phyloP scores from a whole-genome alignment of 1,140 invertebrate genomes.

The Bombyx mandarina region DNA sequence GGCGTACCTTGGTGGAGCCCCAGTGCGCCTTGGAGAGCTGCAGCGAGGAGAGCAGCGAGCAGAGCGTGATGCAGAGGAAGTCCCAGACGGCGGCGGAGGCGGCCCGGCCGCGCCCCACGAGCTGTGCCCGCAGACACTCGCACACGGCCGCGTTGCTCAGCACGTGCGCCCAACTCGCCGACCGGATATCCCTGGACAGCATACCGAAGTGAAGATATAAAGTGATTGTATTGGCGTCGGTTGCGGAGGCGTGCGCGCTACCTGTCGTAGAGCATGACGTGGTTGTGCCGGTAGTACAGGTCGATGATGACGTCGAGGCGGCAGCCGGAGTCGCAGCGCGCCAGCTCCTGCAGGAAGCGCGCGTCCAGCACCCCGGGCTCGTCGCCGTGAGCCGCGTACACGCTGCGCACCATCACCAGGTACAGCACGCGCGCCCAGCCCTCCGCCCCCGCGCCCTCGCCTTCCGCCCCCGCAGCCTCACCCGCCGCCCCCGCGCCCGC shows the following conservation, averaged over 20 bases:
- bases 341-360: conserved; percentile 1
- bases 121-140: conserved; percentile 18
- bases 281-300: conserved; percentile 24
- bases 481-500: background rate
- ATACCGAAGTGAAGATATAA: no score
- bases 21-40: conserved; percentile 9
- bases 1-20: conserved; percentile 19
- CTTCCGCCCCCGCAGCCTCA: background rate
- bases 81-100: conserved; percentile 33
- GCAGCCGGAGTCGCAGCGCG: background rate
- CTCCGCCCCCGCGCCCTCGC: conserved; percentile 3
- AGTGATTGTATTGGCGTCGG: background rate
- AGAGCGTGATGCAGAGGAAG: conserved; percentile 40
- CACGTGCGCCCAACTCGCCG: conserved; percentile 21
- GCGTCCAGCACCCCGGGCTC: background rate
- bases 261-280: conserved; percentile 33
- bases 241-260: conserved; percentile 5
- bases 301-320: conserved; percentile 23
- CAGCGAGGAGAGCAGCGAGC: conserved; percentile 25
- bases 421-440: conserved; percentile 11
- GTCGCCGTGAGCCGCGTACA: conserved; percentile 9
- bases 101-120: conserved; percentile 22
- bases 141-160: conserved; percentile 26
- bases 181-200: conserved; percentile 17
- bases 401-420: conserved; percentile 20